These are phyloP conservation scores for Melitaea cinxia DNA, from an alignment of 1,140 invertebrate species.

Conservation along the genomic window DNA sequence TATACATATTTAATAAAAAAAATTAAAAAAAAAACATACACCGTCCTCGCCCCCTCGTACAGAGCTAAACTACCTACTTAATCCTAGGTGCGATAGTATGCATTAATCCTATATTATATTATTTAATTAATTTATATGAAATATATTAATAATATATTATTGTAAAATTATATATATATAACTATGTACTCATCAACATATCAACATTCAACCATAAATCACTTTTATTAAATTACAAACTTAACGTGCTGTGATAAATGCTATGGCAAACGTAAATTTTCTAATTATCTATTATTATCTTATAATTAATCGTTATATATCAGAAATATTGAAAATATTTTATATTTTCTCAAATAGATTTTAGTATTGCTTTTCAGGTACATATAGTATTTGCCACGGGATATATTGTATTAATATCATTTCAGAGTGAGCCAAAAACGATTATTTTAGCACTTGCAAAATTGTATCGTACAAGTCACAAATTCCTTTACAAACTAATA, in stretches of 20 bases:
- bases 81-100: conserved; percentile 63
- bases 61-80: conserved; percentile 68
- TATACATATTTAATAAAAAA: not conserved
- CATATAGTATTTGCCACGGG: not conserved
- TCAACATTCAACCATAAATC: not conserved
- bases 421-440: not conserved
- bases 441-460: too few relatives aligned
- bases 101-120: conserved; percentile 17
- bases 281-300: not conserved
- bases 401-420: not conserved
- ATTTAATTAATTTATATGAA: conserved; percentile 26
- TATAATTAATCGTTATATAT: not conserved
- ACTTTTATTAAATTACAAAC: conserved; percentile 9
- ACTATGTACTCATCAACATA: not conserved
- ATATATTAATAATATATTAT: conserved; percentile 15
- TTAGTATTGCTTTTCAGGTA: conserved; percentile 12
- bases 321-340: conserved; percentile 5
- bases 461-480: too few relatives aligned
- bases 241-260: conserved; percentile 9
- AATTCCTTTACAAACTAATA: too few relatives aligned
- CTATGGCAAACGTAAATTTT: not conserved
- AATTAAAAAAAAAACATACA: conserved; percentile 22
- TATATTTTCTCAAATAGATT: conserved; percentile 1
- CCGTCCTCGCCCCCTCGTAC: conserved; percentile 49
- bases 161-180: conserved; percentile 12